Evolutionary conservation across 2,888 invertebrate genomes (phyloP).

Genomic region (Drosophila paramelanica): DNA sequence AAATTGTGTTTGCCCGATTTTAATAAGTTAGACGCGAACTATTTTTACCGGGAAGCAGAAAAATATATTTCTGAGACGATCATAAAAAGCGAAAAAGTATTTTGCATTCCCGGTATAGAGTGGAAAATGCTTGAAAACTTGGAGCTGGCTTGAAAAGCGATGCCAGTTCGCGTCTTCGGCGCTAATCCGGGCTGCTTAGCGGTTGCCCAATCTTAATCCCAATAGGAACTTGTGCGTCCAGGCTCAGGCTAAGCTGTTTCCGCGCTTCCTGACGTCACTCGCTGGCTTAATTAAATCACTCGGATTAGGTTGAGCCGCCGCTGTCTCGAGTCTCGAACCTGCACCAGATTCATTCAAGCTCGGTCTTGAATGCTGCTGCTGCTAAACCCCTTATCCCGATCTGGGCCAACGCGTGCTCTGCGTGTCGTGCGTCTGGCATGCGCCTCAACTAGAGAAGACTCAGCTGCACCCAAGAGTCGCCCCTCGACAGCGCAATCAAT

Average conservation of each 20-base stretch:
- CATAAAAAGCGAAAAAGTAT: conserved; percentile 39
- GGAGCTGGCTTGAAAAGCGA: not conserved
- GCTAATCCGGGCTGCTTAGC: conserved; percentile 56
- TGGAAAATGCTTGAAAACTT: not conserved
- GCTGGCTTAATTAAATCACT: conserved; percentile 60
- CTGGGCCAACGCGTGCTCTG: not conserved
- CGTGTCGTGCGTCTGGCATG: conserved; percentile 58
- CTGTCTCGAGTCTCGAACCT: not conserved
- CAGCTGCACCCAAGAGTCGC: conserved; percentile 49
- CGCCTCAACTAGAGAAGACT: conserved; percentile 21
- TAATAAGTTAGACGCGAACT: conserved; percentile 34
- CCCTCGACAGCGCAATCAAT: conserved; percentile 52
- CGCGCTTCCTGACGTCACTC: conserved; percentile 45
- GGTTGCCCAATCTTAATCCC: conserved; percentile 68
- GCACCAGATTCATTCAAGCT: conserved; percentile 49
- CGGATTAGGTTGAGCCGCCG: conserved; percentile 52
- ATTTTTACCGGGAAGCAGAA: conserved; percentile 21
- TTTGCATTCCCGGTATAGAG: conserved; percentile 2
- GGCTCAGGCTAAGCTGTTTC: conserved; percentile 49
- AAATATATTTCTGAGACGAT: conserved; percentile 20
- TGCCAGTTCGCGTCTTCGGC: not conserved
- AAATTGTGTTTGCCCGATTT: conserved; percentile 37
- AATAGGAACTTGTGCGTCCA: conserved; percentile 51
- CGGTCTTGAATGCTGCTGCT: conserved; percentile 1
- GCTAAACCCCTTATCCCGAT: conserved; percentile 37